Evolutionary conservation across 2,113 vertebrate species (phyloP), one percentile per base, ranked within the genome.

Genomic region (Nothoprocta perdicaria): DNA sequence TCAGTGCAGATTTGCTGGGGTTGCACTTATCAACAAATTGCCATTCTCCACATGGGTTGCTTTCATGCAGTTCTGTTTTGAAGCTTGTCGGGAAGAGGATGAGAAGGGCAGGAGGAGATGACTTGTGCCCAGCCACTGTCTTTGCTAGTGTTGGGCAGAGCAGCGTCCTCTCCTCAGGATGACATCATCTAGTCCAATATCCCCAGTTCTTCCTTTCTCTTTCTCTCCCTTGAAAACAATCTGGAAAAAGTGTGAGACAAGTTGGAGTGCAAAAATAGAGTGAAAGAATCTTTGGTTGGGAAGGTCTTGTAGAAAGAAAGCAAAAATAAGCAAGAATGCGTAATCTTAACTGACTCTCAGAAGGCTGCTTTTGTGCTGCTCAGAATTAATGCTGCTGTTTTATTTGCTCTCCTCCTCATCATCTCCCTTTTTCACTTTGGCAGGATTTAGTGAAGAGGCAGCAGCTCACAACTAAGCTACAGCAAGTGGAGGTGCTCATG

Each of bases 191-290:
- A 99, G 97, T 5, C 98, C 98, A 96, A 99, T 98, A 95, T 99
- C 98, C 7, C 99, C 99, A 2, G 93, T 94, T 91, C 97, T 94
- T 80, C 98, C 98, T 88, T 97, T 97, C 92, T 97, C 98, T 46
- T 98, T 98, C 94, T 99, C 98, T 2, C 99, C 99, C 97, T 98
- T 99, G 95, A 99, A 98, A 95, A 99, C 98, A 94, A 99, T 98
- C 99, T 99, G 96, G 33, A 68, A 94, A 93, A 84, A 95, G 55
- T 97, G 95, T 3, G 0, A 45, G 41, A 81, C 62, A 1, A 1
- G 55, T 31, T 41, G 60, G 9, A 90, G 5, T 19, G 19, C 41
- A 61, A 80, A 88, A 81, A 33, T 14, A 26, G 60, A 60, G 66
- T 24, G 23, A 27, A 72, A 73, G 73, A 7, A 45, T 40, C 14